Conservation (phyloP, 2,888 invertebrate species). For the Muschampia plurimacula region DNA sequence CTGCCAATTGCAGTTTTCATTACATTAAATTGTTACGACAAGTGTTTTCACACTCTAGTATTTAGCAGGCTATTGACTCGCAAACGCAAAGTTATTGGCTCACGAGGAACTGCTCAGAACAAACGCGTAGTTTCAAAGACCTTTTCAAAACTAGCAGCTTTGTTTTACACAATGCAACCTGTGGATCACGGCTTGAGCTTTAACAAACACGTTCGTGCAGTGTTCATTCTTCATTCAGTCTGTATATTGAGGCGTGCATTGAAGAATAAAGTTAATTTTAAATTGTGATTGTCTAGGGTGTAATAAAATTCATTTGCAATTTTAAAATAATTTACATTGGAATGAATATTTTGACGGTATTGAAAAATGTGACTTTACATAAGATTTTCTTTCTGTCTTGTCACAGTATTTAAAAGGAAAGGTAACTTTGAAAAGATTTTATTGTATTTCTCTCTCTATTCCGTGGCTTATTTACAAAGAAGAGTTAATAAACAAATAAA, state of each 20-base stretch:
- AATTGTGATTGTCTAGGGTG: neutral
- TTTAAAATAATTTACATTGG: too few species aligned
- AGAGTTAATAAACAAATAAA: too few species aligned
- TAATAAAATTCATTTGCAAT: too few species aligned
- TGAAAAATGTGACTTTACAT: too few species aligned
- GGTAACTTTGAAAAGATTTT: too few species aligned
- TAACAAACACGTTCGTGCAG: slow-evolving; percentile 24
- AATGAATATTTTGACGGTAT: too few species aligned
- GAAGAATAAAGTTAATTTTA: slow-evolving; percentile 9
- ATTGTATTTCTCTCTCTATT: too few species aligned
- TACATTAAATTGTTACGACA: neutral
- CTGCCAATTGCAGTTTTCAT: neutral
- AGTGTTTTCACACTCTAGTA: slow-evolving; percentile 5
- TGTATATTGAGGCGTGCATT: neutral
- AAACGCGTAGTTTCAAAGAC: slow-evolving; percentile 30
- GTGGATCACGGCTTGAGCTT: slow-evolving; percentile 27
- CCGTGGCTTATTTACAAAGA: too few species aligned
- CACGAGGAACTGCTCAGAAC: slow-evolving; percentile 19
- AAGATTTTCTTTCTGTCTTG: too few species aligned
- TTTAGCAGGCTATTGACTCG: slow-evolving; percentile 9
- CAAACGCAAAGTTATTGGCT: slow-evolving; percentile 23
- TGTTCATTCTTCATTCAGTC: neutral
- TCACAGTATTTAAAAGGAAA: too few species aligned
- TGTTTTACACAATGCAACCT: slow-evolving; percentile 35
- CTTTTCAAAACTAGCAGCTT: slow-evolving; percentile 31